phyloP scores from a whole-genome alignment of 2,797 vertebrate genomes.

The Micropoecilia bifurca region DNA sequence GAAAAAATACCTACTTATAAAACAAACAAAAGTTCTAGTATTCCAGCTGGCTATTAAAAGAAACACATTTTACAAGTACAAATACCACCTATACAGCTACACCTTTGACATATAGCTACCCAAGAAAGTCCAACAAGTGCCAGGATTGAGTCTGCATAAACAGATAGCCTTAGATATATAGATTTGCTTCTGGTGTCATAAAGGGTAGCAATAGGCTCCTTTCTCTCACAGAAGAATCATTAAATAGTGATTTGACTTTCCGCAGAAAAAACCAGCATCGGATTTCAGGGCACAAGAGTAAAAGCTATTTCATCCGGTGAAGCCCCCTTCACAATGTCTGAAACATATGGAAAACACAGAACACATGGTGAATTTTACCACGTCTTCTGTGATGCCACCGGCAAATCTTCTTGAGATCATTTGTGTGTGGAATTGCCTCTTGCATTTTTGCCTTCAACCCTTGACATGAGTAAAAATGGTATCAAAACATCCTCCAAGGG shows the following conservation, averaged over 20 bases:
- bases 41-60: neutral
- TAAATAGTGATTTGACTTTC: neutral
- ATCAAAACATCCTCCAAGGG: neutral
- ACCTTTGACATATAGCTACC: neutral
- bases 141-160: neutral
- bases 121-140: neutral
- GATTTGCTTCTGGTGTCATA: neutral
- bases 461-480: neutral
- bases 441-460: neutral
- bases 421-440: slow-evolving; percentile 1
- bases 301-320: neutral
- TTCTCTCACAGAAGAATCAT: neutral
- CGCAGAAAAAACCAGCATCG: neutral
- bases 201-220: neutral
- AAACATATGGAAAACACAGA: neutral
- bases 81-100: neutral
- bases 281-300: neutral
- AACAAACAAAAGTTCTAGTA: neutral
- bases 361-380: neutral
- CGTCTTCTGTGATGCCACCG: neutral
- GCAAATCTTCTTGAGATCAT: neutral
- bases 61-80: neutral
- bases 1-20: neutral
- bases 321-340: neutral
- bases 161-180: neutral